Base-by-base conservation (phyloP, 1,140 invertebrate species). In the Drosophila bipectinata region DNA sequence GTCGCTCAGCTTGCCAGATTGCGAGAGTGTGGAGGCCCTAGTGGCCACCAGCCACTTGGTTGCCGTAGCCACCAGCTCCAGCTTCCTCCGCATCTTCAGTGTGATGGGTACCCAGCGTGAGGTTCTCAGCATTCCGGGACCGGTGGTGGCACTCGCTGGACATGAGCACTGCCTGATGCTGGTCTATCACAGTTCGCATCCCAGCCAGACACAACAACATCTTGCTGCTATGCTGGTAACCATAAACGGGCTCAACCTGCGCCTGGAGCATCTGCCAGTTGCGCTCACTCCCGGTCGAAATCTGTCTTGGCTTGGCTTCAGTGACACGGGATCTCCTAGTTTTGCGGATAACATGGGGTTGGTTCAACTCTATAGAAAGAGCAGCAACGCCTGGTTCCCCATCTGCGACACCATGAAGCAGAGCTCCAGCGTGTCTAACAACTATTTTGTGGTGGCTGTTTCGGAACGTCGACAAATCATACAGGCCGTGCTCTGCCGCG, bases 401-500 rank as follows among this genome's bases (percentile, higher is more conserved):
- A 93, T 97, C 21, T 95, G 95, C 72, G 94, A 97, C 90, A 95
- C 95, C 3, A 94, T 93, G 77, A 92, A 93, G 63, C 94, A 90
- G 57, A 92, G 92, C 24, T 95, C 95, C 91, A 95, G 94, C 69
- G 94, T 95, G 80, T 94, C 94, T 72, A 97, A 98, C 93, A 93
- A 96, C 91, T 96, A 95, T 87, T 98, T 97, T 91, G 92, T 98
- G 34, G 94, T 97, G 41, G 94, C 96, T 1, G 89, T 97, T 0
- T 95, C 94, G 62, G 98, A 99, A 92, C 93, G 93, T 4, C 94
- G 94, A 44, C 95, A 97, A 90, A 95, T 94, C 53, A 93, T 98
- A 3, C 94, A 96, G 15, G 97, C 95, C 37, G 95, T 99, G 48
- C 93, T 97, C 8, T 99, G 98, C 80, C 97, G 97, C 92, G 98